Evolutionary conservation across 2,797 vertebrate species (phyloP).

Genomic region (Myripristis jacobus): DNA sequence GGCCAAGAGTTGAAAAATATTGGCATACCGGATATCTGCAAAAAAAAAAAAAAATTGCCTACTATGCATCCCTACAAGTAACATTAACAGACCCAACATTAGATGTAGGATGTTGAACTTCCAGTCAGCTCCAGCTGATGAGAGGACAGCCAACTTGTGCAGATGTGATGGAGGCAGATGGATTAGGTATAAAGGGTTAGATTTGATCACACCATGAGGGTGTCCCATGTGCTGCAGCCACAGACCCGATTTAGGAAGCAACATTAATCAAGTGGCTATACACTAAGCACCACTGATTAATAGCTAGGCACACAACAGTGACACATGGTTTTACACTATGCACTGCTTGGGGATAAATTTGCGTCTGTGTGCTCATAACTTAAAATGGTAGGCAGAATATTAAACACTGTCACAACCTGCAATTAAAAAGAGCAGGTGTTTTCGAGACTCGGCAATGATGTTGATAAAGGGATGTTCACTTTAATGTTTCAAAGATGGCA

Average conservation of each 20-base stretch:
- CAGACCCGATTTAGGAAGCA: constrained; percentile 37
- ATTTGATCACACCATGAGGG: constrained; percentile 57
- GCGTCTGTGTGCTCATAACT: constrained; percentile 3
- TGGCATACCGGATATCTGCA: too few species aligned
- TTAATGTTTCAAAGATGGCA: constrained; percentile 8
- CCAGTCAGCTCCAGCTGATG: constrained; percentile 6
- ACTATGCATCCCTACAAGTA: too few species aligned
- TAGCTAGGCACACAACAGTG: constrained; percentile 24
- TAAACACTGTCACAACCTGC: background rate
- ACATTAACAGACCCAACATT: background rate
- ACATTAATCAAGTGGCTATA: constrained; percentile 56
- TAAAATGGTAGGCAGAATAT: background rate
- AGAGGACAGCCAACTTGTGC: constrained; percentile 17
- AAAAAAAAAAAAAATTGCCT: too few species aligned
- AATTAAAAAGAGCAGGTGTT: background rate
- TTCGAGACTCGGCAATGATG: background rate
- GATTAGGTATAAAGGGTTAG: constrained; percentile 62
- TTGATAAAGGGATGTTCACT: constrained; percentile 5
- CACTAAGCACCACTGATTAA: constrained; percentile 43
- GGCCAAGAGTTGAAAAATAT: too few species aligned
- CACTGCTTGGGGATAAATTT: background rate
- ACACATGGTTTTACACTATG: constrained; percentile 23
- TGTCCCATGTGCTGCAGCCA: constrained; percentile 34
- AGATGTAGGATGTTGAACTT: background rate
- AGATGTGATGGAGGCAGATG: constrained; percentile 44